Conservation (phyloP, 2,797 vertebrate species). For the Nannoperca obscura region DNA sequence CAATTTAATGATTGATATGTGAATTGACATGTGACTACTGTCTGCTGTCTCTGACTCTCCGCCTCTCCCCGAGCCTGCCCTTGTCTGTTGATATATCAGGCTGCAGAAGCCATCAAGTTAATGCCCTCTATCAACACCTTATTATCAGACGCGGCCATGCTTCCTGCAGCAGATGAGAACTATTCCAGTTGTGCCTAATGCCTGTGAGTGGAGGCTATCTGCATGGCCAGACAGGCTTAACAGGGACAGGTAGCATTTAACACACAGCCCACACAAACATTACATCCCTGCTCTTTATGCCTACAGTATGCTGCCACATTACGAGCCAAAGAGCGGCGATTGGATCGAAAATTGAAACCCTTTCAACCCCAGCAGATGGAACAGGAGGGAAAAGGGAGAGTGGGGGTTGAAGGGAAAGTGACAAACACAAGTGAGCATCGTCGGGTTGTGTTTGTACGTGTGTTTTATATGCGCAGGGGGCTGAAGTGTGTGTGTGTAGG, state of each 20-base stretch:
- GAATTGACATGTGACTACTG: slow-evolving; percentile 65
- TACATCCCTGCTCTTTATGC: slow-evolving; percentile 64
- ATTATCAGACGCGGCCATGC: slow-evolving; percentile 77
- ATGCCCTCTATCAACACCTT: slow-evolving; percentile 83
- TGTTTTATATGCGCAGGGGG: background rate
- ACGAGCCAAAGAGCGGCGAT: slow-evolving; percentile 64
- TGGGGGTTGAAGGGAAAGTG: slow-evolving; percentile 34
- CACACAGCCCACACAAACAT: slow-evolving; percentile 68
- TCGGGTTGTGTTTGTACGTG: background rate
- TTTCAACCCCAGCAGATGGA: slow-evolving; percentile 74
- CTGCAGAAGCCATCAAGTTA: slow-evolving; percentile 72
- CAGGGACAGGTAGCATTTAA: slow-evolving; percentile 80
- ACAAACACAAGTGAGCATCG: slow-evolving; percentile 27
- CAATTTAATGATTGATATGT: slow-evolving; percentile 67
- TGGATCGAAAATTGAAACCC: slow-evolving; percentile 74
- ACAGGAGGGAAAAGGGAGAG: slow-evolving; percentile 6
- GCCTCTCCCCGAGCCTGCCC: slow-evolving; percentile 45
- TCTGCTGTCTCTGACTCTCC: slow-evolving; percentile 52
- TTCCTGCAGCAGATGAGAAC: slow-evolving; percentile 75
- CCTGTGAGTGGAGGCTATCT: slow-evolving; percentile 71
- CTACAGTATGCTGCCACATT: slow-evolving; percentile 55
- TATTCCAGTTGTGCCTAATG: slow-evolving; percentile 68
- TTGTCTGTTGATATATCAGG: slow-evolving; percentile 77
- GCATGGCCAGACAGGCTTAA: slow-evolving; percentile 76
- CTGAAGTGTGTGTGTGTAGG: slow-evolving; percentile 4